Base-by-base conservation (phyloP, 2,797 vertebrate species). In the Molossus alvarezi region DNA sequence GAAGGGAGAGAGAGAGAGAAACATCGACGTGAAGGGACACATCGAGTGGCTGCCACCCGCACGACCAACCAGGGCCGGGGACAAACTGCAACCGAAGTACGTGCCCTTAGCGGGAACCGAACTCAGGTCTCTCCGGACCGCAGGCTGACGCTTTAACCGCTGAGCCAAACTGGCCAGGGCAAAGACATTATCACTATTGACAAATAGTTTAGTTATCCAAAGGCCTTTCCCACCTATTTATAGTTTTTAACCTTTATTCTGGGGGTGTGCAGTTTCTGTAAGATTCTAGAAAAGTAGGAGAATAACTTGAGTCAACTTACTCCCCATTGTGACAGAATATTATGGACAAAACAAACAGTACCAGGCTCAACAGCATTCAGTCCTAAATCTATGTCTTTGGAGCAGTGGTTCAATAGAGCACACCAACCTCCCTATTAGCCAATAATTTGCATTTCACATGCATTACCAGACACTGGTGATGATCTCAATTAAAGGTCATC, bases 381-480 rank as follows among this genome's bases (percentile, higher is more conserved):
- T 67, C 55, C 67, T 82, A 77, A 71, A 37, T 95, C 95, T 92
- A 1, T 67, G 10, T 67, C 58, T 80, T 91, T 57, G 33, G 53
- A 71, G 86, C 27, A 92, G 10, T 45, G 29, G 45, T 72, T 80
- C 5, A n/a, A n/a, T 13, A 62, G 75, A 88, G 45, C 11, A 93
- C 83, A 65, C n/a, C 29, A 53, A 13, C 29, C 33, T 75, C 33
- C 57, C 0, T 83, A 21, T 76, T 72, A 90, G 79, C 29, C 62
- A 72, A 33, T 82, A 20, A 10, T 48, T 45, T 58, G 7, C 18
- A 11, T 27, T 76, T 64, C 2, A 21, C 41, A 29, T 1, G 0
- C 5, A 13, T 55, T 60, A 67, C 65, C 55, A 77, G 69, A 45
- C 21, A 11, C 20, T 51, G 33, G 53, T 69, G 14, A 60, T 91